Evolutionary conservation across 2,888 invertebrate species (phyloP), one percentile per base, ranked within the genome.

Genomic region (Drosophila mimetica): DNA sequence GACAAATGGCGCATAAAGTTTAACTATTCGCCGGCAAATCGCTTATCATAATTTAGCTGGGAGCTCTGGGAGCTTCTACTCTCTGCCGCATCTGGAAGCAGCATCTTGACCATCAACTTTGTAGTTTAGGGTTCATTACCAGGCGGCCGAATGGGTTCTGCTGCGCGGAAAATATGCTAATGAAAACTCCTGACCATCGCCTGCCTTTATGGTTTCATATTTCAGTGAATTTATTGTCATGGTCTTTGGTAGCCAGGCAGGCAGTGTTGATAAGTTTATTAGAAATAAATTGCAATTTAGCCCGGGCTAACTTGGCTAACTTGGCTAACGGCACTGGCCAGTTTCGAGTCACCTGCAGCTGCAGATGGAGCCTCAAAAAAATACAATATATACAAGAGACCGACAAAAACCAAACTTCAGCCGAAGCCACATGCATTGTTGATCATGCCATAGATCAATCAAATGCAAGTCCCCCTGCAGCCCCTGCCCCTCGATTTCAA

Each of bases 221-320:
- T 89, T 86, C 76, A 88, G 72, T 25, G 67, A 87, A 89, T 80
- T 86, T 86, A 89, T 78, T 70, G 74, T 74, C 63, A 74, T 75
- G 55, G 67, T 53, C 59, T 34, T 66, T 83, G 88, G 84, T 83
- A 88, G 83, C 88, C n/a, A n/a, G n/a, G n/a, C n/a, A 69, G 73
- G 66, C 70, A 65, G 84, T 81, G 84, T 78, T 87, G 84, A 85
- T 85, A 85, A 88, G 84, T 85, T 85, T 85, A 85, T 85, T 88
- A 87, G 89, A 85, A 72, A 85, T 85, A 88, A 85, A 85, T 85
- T 85, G 84, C 84, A 86, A 88, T 83, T 88, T 88, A 75, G 88
- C 77, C 54, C 13, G 11, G 44, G 16, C 25, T 7, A 25, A 25
- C 25, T 25, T 25, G 25, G 25, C n/a, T n/a, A 42, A 9, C 37